phyloP scores from a whole-genome alignment of 2,888 invertebrate species.

The Tiphia femorata region DNA sequence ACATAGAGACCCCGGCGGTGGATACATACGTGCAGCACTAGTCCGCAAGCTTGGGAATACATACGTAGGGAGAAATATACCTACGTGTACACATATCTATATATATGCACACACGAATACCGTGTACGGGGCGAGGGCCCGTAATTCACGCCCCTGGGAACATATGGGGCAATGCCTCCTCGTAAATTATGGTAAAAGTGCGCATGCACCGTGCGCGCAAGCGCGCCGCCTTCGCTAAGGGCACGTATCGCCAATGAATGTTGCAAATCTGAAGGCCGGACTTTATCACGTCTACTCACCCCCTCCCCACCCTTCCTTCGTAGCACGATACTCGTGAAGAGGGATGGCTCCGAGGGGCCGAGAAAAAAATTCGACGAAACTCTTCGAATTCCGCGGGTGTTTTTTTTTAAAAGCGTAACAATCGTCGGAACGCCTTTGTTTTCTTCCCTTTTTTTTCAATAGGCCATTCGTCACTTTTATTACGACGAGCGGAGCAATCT shows the following conservation, averaged over 20 bases:
- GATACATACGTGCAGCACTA: too few relatives aligned
- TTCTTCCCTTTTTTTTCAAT: too few relatives aligned
- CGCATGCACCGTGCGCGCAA: slow-evolving; percentile 17
- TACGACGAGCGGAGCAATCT: not conserved
- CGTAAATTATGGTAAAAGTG: slow-evolving; percentile 37
- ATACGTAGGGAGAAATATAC: too few relatives aligned
- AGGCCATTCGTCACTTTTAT: too few relatives aligned
- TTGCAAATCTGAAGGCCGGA: slow-evolving; percentile 26
- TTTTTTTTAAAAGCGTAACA: too few relatives aligned
- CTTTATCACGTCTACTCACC: too few relatives aligned
- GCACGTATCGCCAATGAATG: slow-evolving; percentile 33
- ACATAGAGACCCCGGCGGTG: too few relatives aligned
- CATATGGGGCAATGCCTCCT: slow-evolving; percentile 28
- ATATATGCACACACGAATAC: not conserved
- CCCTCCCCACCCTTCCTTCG: too few relatives aligned
- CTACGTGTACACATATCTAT: not conserved
- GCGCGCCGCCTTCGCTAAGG: slow-evolving; percentile 13
- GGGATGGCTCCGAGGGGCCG: slow-evolving; percentile 3
- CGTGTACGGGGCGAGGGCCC: slow-evolving; percentile 2
- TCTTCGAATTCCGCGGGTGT: too few relatives aligned
- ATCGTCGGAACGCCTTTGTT: too few relatives aligned
- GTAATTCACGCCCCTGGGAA: slow-evolving; percentile 32
- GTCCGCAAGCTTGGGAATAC: too few relatives aligned
- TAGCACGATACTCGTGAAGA: slow-evolving; percentile 15
- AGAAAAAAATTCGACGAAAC: slow-evolving; percentile 10